Base-by-base conservation (phyloP, 2,888 invertebrate species). In the Idaea biselata region DNA sequence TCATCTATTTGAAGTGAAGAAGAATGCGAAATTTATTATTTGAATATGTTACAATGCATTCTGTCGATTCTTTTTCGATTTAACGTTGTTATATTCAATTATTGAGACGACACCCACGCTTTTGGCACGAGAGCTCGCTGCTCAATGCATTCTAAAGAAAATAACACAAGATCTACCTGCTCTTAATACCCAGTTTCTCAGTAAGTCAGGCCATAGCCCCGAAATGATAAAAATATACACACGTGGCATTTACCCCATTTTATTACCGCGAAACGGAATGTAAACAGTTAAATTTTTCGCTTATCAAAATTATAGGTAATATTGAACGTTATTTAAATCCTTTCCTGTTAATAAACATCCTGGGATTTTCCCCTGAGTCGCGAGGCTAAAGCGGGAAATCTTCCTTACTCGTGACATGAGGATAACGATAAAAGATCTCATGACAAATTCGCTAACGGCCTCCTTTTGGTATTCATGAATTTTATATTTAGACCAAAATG, bases 121-220 rank as follows among this genome's bases (percentile, higher is more conserved):
- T 79, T 91, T 90, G 90, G 91, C 91, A 88, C 83, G 44, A 44
- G 11, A 78, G 70, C 73, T 74, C 79, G 73, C 80, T 78, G 80
- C 82, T 86, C 81, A 82, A 81, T 88, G 87, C 89, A 88, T 86
- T 85, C 83, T 84, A 87, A 88, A 65, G 63, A 64, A 67, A 69
- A 90, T 89, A 89, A 88, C 84, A 86, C 85, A 83, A 85, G 84
- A 82, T 86, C 56, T 18, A 79, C 78, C 69, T 84, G 88, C 80
- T 90, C 87, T 79, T 82, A 82, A 88, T 87, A 88, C 86, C 85
- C 81, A 86, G 83, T 86, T 89, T 85, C 88, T 82, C 67, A 76
- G 84, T 83, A 88, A 82, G 79, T 76, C 75, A 76, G 78, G 76
- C 56, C 76, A 74, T 66, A 67, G 69, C 73, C 72, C 68, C 64